Conservation (phyloP, 2,113 vertebrate species). For the Forbesichthys papilliferus region DNA sequence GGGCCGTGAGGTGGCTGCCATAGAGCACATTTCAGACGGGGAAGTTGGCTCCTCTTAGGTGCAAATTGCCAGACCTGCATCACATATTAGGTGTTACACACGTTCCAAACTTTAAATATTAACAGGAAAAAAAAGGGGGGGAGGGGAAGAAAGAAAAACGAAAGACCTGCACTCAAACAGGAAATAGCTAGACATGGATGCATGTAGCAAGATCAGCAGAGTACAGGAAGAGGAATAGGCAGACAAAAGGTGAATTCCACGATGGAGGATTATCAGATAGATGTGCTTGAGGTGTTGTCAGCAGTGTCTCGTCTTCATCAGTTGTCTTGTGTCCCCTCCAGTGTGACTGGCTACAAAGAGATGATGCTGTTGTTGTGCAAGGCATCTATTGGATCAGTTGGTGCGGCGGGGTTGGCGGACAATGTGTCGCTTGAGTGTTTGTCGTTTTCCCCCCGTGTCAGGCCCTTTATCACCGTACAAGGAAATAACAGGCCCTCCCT, state of each 20-base stretch:
- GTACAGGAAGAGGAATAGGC: slow-evolving; percentile 39
- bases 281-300: slow-evolving; percentile 71
- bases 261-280: slow-evolving; percentile 29
- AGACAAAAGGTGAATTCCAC: slow-evolving; percentile 50
- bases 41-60: slow-evolving; percentile 80
- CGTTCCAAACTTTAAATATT: slow-evolving; percentile 71
- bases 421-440: slow-evolving; percentile 49
- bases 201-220: slow-evolving; percentile 51
- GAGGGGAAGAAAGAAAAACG: slow-evolving; percentile 19
- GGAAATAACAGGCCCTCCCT: slow-evolving; percentile 6
- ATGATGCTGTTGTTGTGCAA: slow-evolving; percentile 25
- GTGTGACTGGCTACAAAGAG: slow-evolving; percentile 58
- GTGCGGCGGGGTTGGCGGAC: slow-evolving; percentile 24
- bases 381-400: slow-evolving; percentile 62
- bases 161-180: slow-evolving; percentile 40
- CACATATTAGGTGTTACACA: slow-evolving; percentile 90
- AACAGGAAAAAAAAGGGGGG: slow-evolving; percentile 42
- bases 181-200: slow-evolving; percentile 65
- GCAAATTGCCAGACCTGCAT: slow-evolving; percentile 91
- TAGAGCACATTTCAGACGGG: slow-evolving; percentile 73
- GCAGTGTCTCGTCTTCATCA: slow-evolving; percentile 75
- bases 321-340: slow-evolving; percentile 63
- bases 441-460: slow-evolving; percentile 32
- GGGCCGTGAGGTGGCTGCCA: slow-evolving; percentile 53
- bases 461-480: slow-evolving; percentile 11